Evolutionary conservation across 2,888 invertebrate genomes (phyloP), one percentile per base, ranked within the genome.

Genomic region (Pollenia griseotomentosa): DNA sequence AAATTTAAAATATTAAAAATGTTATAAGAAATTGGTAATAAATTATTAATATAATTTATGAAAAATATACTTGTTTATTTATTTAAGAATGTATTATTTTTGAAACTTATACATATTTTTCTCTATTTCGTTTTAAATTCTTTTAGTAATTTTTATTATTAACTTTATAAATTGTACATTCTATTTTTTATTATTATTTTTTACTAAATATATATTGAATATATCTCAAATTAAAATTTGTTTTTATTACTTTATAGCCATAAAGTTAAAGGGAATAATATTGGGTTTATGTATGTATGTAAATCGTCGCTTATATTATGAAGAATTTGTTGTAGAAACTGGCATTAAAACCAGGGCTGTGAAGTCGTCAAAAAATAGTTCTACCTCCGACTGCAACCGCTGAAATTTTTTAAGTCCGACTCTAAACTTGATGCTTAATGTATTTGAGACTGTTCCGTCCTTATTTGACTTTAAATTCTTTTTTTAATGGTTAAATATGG

Each of bases 151-250:
- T 70, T 65, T 48, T 19, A 66, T 70, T 19, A 23, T 61, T n/a
- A 46, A 55, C 57, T 63, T 63, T 57, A 57, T 65, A 65, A 40
- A 79, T 19, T 84, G 51, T 81, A 80, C 80, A 80, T 80, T 85
- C 70, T 75, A 79, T 74, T 80, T 83, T 68, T 46, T 63, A 57
- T 71, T 71, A 57, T 78, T 78, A 42, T 63, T 70, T 68, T 83
- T 55, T 51, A 66, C 48, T 57, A 79, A 79, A 78, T 66, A 68
- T 55, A 73, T 73, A 79, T 66, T 73, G 19, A 71, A 57, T 51
- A 73, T 65, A 83, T 59, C 12, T 46, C 40, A 74, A 74, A 74
- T 11, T 9, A 61, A 73, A n/a, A 19, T 6, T 1, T 66, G 11
- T 84, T 78, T 55, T 44, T 57, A 40, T n/a, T 65, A 44, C 11